phyloP scores from a whole-genome alignment of 2,113 vertebrate genomes.

The Tricholaema leucomelas region DNA sequence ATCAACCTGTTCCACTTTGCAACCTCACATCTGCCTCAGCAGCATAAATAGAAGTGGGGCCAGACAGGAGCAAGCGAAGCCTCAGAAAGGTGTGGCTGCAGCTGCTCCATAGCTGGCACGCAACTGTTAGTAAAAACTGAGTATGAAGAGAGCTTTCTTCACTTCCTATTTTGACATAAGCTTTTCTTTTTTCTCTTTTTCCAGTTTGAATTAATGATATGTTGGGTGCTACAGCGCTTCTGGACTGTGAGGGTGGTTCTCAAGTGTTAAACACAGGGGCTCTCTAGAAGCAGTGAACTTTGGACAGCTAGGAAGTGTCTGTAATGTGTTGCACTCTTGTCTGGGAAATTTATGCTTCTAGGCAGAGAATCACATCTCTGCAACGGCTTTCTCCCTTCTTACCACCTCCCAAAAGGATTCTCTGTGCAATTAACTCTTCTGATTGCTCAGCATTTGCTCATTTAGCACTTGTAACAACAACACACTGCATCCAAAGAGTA shows the following conservation, averaged over 20 bases:
- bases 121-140: not conserved
- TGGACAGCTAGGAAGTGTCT: not conserved
- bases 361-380: fast-evolving
- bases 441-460: not conserved
- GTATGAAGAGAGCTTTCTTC: not conserved
- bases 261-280: not conserved
- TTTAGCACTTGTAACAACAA: not conserved
- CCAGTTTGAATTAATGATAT: not conserved
- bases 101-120: not conserved
- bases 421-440: not conserved
- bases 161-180: not conserved
- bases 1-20: not conserved
- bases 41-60: not conserved
- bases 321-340: not conserved
- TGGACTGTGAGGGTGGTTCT: not conserved
- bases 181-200: not conserved
- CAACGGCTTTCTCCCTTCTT: fast-evolving
- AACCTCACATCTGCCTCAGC: not conserved
- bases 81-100: not conserved
- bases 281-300: not conserved
- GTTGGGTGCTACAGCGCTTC: not conserved
- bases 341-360: not conserved
- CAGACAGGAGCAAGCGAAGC: not conserved
- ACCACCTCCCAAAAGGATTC: not conserved
- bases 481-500: not conserved